Base-by-base conservation (phyloP, 1,140 invertebrate genomes). In the Bombus huntii region DNA sequence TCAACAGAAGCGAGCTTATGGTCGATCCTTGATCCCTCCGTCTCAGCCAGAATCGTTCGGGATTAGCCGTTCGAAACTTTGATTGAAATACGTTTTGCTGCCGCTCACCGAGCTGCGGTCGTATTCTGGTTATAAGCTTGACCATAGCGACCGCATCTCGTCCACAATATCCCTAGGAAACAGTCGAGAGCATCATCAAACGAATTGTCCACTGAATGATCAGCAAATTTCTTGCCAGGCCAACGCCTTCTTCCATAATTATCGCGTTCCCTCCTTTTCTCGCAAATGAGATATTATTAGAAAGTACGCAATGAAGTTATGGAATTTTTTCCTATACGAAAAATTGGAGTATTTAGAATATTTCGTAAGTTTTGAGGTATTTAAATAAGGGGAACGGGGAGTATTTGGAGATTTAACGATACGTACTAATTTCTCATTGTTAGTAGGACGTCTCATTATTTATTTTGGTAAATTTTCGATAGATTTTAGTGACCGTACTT, bases 11-110 rank as follows among this genome's bases (percentile, higher is more conserved):
- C 76, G n/a, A 79, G 68, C 83, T 79, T 79, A 86, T 76, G 68
- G 80, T 86, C 86, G 78, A 88, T 90, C 83, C 76, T 85, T 82
- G 89, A 86, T 90, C 83, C 86, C 78, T 82, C 73, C 78, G 72
- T 89, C 80, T 86, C 66, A 25, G 65, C 53, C 39, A 75, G 86
- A 87, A 81, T 83, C 85, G 84, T 89, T 89, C 65, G 89, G 90
- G 91, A 93, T 93, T 92, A 93, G 89, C 91, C 91, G 89, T 90
- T 87, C 72, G 91, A 90, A 93, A 93, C 89, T 93, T 93, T 92
- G 92, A 92, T 93, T 93, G 92, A 92, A 93, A 93, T 92, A 91
- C 92, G 92, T 93, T 93, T 93, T 91, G 87, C 89, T 90, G 87
- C 87, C 92, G 92, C 92, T 93, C 92, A 91, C 91, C 90, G 88